phyloP scores from a whole-genome alignment of 2,888 invertebrate genomes.

The Dynastes grantii region DNA sequence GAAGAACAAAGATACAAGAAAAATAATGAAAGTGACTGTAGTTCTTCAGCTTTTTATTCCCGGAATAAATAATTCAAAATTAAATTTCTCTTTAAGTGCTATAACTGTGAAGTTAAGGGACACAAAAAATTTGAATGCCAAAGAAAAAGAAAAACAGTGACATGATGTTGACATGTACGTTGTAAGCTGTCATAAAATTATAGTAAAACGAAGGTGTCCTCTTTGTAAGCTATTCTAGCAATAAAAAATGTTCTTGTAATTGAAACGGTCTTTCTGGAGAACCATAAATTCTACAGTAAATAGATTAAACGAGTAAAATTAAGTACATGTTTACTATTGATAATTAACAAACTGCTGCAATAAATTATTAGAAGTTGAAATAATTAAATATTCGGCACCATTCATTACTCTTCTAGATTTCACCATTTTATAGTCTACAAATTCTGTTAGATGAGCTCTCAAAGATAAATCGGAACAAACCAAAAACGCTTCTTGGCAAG shows the following conservation, averaged over 20 bases:
- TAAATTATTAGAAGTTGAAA: slow-evolving; percentile 83
- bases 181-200: too few relatives aligned
- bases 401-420: slow-evolving; percentile 85
- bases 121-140: not conserved
- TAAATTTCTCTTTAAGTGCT: not conserved
- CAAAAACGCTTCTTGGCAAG: slow-evolving; percentile 90
- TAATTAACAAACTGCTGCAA: slow-evolving; percentile 82
- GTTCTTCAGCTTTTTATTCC: not conserved
- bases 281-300: too few relatives aligned
- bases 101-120: too few relatives aligned
- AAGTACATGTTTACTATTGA: slow-evolving; percentile 8
- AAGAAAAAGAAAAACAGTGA: not conserved
- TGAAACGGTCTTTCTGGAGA: too few relatives aligned
- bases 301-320: too few relatives aligned
- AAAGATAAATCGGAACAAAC: slow-evolving; percentile 94
- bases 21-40: not conserved
- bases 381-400: slow-evolving; percentile 85
- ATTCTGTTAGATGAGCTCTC: slow-evolving; percentile 94
- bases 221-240: too few relatives aligned
- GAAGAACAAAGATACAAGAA: slow-evolving; percentile 11
- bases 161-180: too few relatives aligned
- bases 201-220: too few relatives aligned
- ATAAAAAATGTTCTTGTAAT: too few relatives aligned
- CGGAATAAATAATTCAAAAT: not conserved
- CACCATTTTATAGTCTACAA: slow-evolving; percentile 94